Conservation (phyloP, 2,888 invertebrate species). For the Strigamia transsilvanica region DNA sequence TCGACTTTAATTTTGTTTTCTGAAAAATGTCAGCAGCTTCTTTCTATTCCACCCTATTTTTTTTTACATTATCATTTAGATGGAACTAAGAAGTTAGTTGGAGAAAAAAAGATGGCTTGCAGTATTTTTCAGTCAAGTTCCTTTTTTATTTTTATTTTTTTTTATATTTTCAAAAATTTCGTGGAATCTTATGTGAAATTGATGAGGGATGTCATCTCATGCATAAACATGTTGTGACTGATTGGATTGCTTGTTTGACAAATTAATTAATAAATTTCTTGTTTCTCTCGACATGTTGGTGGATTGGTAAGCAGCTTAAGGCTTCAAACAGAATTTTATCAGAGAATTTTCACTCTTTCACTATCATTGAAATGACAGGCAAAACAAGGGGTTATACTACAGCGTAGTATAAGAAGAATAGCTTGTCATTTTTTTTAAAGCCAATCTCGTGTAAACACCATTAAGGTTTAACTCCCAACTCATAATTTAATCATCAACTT, state of each 20-base stretch:
- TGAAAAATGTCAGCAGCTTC: constrained; percentile 44
- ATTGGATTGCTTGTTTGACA: constrained; percentile 45
- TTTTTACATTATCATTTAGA: constrained; percentile 33
- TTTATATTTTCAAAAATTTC: neutral
- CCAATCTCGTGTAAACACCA: neutral
- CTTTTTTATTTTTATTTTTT: neutral
- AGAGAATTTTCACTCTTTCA: constrained; percentile 20
- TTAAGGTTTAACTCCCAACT: constrained; percentile 2
- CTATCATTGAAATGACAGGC: constrained; percentile 20
- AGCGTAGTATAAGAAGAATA: neutral
- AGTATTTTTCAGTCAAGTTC: neutral
- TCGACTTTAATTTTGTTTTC: constrained; percentile 42
- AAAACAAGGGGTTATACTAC: neutral
- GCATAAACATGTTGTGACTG: constrained; percentile 46
- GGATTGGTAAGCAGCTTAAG: constrained; percentile 45
- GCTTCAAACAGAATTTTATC: constrained; percentile 40
- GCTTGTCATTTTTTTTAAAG: neutral
- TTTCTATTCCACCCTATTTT: constrained; percentile 13
- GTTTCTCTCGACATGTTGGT: constrained; percentile 31
- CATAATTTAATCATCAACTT: neutral
- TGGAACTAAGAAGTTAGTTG: constrained; percentile 24
- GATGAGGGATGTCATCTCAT: constrained; percentile 33
- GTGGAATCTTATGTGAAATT: constrained; percentile 12
- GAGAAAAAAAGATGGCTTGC: neutral
- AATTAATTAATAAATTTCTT: constrained; percentile 38